phyloP scores from a whole-genome alignment of 2,888 invertebrate genomes.

The Congeria kusceri region DNA sequence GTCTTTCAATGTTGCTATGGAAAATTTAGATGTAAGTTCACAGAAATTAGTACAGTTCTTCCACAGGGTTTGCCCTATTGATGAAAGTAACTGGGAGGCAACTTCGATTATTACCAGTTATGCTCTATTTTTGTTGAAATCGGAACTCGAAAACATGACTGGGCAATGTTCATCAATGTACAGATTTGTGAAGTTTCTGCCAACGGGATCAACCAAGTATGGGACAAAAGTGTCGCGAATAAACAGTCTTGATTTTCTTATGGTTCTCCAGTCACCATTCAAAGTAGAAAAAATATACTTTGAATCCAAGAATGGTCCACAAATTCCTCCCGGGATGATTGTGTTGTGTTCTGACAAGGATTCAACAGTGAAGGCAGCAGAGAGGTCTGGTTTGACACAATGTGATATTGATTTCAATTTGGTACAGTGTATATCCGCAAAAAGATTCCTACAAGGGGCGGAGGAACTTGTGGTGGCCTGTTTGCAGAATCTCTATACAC shows the following conservation, averaged over 20 bases:
- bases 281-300: slow-evolving; percentile 51
- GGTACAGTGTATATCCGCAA: slow-evolving; percentile 59
- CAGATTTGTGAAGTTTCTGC: slow-evolving; percentile 65
- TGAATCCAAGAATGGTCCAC: neutral
- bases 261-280: slow-evolving; percentile 66
- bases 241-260: slow-evolving; percentile 73
- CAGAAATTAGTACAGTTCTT: slow-evolving; percentile 67
- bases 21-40: slow-evolving; percentile 32
- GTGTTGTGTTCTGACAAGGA: slow-evolving; percentile 46
- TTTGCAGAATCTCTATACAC: slow-evolving; percentile 68
- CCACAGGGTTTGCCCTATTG: slow-evolving; percentile 67
- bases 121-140: slow-evolving; percentile 67
- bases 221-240: slow-evolving; percentile 66
- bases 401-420: slow-evolving; percentile 15
- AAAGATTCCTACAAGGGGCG: slow-evolving; percentile 56
- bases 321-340: slow-evolving; percentile 72
- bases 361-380: neutral
- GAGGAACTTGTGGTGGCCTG: slow-evolving; percentile 68
- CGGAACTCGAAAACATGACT: slow-evolving; percentile 59
- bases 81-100: slow-evolving; percentile 63
- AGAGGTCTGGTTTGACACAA: slow-evolving; percentile 8
- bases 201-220: slow-evolving; percentile 71
- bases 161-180: slow-evolving; percentile 47
- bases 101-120: slow-evolving; percentile 73
- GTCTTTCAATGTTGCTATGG: neutral